These are phyloP conservation scores for Micrasema longulum DNA, from an alignment of 1,140 invertebrate genomes.

Conservation along the genomic window DNA sequence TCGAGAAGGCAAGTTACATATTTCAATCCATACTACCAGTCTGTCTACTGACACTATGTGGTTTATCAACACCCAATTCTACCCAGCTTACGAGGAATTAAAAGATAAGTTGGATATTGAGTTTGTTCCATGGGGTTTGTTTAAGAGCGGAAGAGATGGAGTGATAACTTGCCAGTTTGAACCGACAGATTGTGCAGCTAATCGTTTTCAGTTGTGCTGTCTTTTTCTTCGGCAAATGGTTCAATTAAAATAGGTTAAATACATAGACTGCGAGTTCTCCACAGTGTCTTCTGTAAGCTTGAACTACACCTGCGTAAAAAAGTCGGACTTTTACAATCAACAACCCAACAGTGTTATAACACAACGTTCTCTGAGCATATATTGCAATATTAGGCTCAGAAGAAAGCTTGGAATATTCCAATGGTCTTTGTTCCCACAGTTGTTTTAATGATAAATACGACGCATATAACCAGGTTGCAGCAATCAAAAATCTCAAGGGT, in stretches of 20 bases:
- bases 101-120: conserved; percentile 58
- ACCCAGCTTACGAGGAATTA: conserved; percentile 57
- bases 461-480: conserved; percentile 22
- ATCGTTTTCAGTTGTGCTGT: conserved; percentile 60
- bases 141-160: conserved; percentile 53
- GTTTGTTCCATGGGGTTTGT: conserved; percentile 63
- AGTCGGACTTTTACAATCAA: conserved; percentile 9
- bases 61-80: conserved; percentile 57
- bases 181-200: conserved; percentile 59
- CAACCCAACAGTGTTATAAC: conserved; percentile 8
- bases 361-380: background rate
- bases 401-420: conserved; percentile 28
- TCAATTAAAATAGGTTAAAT: conserved; percentile 55
- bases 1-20: conserved; percentile 55
- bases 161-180: conserved; percentile 58
- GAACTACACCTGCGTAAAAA: conserved; percentile 36
- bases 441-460: conserved; percentile 40
- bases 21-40: conserved; percentile 58
- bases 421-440: conserved; percentile 50
- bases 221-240: conserved; percentile 55
- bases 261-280: conserved; percentile 39
- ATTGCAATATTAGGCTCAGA: conserved; percentile 30
- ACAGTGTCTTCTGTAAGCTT: conserved; percentile 9
- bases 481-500: conserved; percentile 36
- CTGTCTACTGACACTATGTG: conserved; percentile 57